Conservation (phyloP, 2,797 vertebrate genomes). For the Columba guinea region DNA sequence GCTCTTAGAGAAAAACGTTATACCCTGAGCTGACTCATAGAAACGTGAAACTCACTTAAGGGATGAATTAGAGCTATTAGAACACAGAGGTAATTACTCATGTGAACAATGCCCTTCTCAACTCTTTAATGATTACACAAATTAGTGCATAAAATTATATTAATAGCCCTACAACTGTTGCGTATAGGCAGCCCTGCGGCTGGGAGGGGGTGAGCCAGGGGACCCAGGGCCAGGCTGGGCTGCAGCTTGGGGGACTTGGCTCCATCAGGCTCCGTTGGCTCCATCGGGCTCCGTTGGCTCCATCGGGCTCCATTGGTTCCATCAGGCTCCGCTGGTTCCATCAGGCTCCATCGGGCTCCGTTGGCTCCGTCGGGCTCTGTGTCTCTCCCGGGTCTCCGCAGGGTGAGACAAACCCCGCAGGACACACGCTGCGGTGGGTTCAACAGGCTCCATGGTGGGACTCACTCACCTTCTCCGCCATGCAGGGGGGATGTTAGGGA, state of each 20-base stretch:
- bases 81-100: conserved; percentile 57
- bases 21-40: not conserved
- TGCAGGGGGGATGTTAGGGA: not conserved
- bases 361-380: too few relatives aligned
- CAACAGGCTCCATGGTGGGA: too few relatives aligned
- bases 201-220: not conserved
- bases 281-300: not conserved
- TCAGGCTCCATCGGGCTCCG: too few relatives aligned
- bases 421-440: too few relatives aligned
- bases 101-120: conserved; percentile 46
- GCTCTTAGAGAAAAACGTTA: not conserved
- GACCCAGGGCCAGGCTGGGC: not conserved
- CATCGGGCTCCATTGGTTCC: too few relatives aligned
- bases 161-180: not conserved
- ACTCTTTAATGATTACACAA: conserved; percentile 57
- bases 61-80: conserved; percentile 42
- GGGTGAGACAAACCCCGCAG: too few relatives aligned
- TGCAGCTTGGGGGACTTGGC: too few relatives aligned
- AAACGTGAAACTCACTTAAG: not conserved
- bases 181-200: not conserved
- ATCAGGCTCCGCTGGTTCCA: too few relatives aligned
- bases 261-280: not conserved
- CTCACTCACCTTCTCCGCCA: too few relatives aligned
- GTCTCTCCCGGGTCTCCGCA: too few relatives aligned
- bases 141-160: conserved; percentile 54